Evolutionary conservation across 2,797 vertebrate genomes (phyloP).

Genomic region (Gallinago solitaria): DNA sequence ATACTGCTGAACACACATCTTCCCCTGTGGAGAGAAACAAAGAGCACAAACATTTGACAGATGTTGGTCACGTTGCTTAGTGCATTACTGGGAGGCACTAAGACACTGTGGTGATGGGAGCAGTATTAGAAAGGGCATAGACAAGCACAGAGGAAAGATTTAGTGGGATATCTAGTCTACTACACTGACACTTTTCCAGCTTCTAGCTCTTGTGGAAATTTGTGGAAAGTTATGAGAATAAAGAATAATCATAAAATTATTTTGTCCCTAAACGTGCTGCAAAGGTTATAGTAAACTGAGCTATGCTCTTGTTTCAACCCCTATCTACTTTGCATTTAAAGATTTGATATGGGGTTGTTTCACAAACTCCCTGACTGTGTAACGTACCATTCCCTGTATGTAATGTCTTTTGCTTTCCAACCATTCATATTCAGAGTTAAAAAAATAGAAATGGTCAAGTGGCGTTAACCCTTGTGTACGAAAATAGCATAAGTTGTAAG

Average conservation of each 20-base stretch:
- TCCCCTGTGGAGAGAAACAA: background rate
- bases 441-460: slow-evolving; percentile 50
- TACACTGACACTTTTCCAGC: background rate
- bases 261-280: background rate
- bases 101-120: background rate
- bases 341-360: background rate
- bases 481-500: slow-evolving; percentile 48
- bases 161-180: background rate
- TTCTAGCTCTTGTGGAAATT: background rate
- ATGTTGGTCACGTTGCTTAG: background rate
- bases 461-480: slow-evolving; percentile 31
- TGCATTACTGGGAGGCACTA: background rate
- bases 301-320: background rate
- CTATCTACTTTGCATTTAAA: background rate
- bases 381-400: slow-evolving; percentile 14
- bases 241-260: background rate
- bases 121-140: background rate
- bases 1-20: background rate
- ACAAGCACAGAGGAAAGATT: background rate
- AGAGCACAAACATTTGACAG: slow-evolving; percentile 28
- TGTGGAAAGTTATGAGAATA: background rate
- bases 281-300: background rate
- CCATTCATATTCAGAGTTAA: slow-evolving; percentile 20
- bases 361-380: background rate
- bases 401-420: slow-evolving; percentile 44